A percentile compares a stretch with the other conserved stretches of the same genome.
These are phyloP conservation scores for Ophion obscuratus DNA, from an alignment of 2,888 invertebrate species.

Conservation along the genomic window DNA sequence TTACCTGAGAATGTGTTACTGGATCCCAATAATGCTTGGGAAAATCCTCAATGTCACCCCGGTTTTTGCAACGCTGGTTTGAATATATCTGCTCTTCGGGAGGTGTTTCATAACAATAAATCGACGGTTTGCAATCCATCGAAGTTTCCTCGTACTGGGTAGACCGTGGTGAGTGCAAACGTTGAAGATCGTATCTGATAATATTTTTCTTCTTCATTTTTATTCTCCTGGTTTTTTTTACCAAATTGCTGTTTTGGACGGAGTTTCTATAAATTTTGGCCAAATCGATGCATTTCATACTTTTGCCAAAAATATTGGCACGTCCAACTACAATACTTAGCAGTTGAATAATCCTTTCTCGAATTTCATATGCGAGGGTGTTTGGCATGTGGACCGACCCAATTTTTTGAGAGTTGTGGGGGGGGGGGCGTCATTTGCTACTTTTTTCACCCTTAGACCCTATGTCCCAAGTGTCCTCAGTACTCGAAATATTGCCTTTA, in stretches of 20 bases:
- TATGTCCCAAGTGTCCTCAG: no score
- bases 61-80: conserved; percentile 67
- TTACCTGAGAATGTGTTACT: conserved; percentile 74
- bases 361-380: no score
- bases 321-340: no score
- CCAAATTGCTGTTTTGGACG: not conserved
- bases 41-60: conserved; percentile 69
- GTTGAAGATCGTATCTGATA: conserved; percentile 75
- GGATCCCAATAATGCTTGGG: conserved; percentile 77
- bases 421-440: no score
- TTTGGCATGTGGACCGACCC: no score
- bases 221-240: not conserved
- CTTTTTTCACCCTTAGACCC: no score
- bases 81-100: conserved; percentile 78
- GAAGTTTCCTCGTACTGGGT: conserved; percentile 79
- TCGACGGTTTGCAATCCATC: conserved; percentile 76
- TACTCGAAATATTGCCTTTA: no score
- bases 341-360: no score
- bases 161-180: conserved; percentile 74
- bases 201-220: not conserved
- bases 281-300: not conserved
- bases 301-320: no score
- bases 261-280: not conserved
- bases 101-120: conserved; percentile 80
- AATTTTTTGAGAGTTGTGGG: no score